These are phyloP conservation scores for Agelas oroides DNA, from an alignment of 37 sponge, comb jelly and placozoan genomes.

Conservation along the genomic window DNA sequence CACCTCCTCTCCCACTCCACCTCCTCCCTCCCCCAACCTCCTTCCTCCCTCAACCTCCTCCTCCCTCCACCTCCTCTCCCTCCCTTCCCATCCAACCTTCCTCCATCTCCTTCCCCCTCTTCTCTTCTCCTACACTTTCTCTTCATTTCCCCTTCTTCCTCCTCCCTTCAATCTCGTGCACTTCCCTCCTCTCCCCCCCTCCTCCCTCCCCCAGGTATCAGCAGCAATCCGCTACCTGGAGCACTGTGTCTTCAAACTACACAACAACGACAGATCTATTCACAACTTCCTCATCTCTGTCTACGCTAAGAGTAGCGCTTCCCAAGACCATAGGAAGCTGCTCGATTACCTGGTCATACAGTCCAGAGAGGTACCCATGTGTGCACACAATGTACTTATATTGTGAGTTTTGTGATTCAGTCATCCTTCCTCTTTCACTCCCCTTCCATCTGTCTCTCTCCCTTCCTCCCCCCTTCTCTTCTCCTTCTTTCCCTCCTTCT, in stretches of 20 bases:
- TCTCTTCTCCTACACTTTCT: too few relatives aligned
- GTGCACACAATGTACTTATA: too few relatives aligned
- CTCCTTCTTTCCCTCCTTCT: neutral
- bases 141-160: too few relatives aligned
- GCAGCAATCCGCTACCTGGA: constrained; percentile 91
- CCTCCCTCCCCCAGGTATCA: constrained; percentile 37
- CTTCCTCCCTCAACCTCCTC: too few relatives aligned
- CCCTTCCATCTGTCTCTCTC: too few relatives aligned
- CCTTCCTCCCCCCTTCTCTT: neutral
- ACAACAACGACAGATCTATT: constrained; percentile 73
- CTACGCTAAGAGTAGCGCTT: constrained; percentile 64
- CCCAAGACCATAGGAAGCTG: constrained; percentile 54
- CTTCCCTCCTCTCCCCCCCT: too few relatives aligned
- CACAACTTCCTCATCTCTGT: constrained; percentile 96
- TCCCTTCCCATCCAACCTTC: neutral
- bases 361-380: constrained; percentile 46
- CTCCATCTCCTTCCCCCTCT: too few relatives aligned
- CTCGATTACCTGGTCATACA: constrained; percentile 66
- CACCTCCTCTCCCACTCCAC: too few relatives aligned
- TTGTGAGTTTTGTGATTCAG: too few relatives aligned
- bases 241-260: constrained; percentile 81
- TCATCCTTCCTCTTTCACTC: neutral
- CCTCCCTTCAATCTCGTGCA: too few relatives aligned
- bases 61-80: too few relatives aligned
- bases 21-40: too few relatives aligned